Evolutionary conservation across 2,888 invertebrate species (phyloP).

Genomic region (Ametastegia equiseti): DNA sequence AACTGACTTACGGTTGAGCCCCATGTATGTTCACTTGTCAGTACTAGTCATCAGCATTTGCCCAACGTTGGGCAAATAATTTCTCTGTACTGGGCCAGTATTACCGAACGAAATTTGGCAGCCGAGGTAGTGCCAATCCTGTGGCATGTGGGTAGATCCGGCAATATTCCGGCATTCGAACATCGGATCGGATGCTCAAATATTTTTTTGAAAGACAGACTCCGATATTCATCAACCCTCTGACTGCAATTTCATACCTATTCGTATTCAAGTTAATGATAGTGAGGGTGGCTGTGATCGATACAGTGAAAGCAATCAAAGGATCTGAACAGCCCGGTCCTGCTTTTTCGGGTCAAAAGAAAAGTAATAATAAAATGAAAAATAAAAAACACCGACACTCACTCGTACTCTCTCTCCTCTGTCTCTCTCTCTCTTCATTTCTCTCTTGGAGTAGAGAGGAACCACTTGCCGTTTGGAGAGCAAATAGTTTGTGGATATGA

Average conservation of each 20-base stretch:
- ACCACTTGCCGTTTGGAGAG: not conserved
- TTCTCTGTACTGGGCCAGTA: no score
- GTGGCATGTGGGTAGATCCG: no score
- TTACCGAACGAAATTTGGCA: no score
- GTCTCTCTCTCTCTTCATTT: no score
- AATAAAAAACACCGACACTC: not conserved
- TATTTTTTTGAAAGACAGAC: not conserved
- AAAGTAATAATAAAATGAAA: not conserved
- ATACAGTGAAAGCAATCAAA: not conserved
- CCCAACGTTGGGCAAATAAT: no score
- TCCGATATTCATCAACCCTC: not conserved
- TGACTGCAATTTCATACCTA: not conserved
- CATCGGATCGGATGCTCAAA: not conserved
- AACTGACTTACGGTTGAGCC: no score
- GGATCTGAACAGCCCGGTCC: not conserved
- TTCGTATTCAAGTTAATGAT: not conserved
- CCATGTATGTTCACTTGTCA: no score
- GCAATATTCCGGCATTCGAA: no score
- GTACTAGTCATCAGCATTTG: no score
- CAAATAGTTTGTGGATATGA: not conserved
- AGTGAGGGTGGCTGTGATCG: not conserved
- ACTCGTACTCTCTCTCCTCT: no score
- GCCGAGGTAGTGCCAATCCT: no score
- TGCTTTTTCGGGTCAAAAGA: not conserved
- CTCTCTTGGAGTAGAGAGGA: not conserved